Evolutionary conservation across 1,140 invertebrate genomes (phyloP), one percentile per base, ranked within the genome.

Genomic region (Rhopalosiphum maidis): DNA sequence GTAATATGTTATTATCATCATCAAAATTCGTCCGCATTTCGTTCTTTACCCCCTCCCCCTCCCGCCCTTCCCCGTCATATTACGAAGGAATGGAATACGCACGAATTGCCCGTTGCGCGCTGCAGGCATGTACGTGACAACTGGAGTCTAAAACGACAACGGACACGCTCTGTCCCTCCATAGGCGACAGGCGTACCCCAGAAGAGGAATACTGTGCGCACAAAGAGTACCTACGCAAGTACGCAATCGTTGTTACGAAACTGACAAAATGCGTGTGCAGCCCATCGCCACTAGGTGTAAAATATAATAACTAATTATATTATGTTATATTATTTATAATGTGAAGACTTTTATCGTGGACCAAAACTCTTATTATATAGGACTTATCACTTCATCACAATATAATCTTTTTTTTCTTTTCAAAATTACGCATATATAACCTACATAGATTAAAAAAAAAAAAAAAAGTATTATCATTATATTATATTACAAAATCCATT

Each of bases 161-260:
- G 11, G 60, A n/a, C 60, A 0, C 60, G 0, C 4, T 77, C 11
- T 68, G 60, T 77, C 60, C 30, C 60, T n/a, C 15, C 30, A 77
- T n/a, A 77, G n/a, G 30, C 21, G n/a, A 77, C 60, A 18, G 15
- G n/a, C 60, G 60, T 77, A n/a, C 60, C 60, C 60, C n/a, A 35
- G 21, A n/a, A 77, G 60, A 18, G 15, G 60, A 77, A 77, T 77
- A 77, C n/a, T n/a, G 60, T 77, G 60, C 30, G 30, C n/a, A n/a
- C 60, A n/a, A n/a, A 77, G 60, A 77, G 60, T 77, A n/a, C 41
- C 41, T 46, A 11, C 48, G 48, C 48, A 51, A 51, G 15, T 51
- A 51, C 60, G 60, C n/a, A 77, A 77, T 77, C 60, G 60, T 77
- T 77, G 60, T 77, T 77, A 77, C 60, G 60, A 77, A 77, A 77